phyloP scores from a whole-genome alignment of 64 coral and sea anemone species.

The Acropora tenuis region DNA sequence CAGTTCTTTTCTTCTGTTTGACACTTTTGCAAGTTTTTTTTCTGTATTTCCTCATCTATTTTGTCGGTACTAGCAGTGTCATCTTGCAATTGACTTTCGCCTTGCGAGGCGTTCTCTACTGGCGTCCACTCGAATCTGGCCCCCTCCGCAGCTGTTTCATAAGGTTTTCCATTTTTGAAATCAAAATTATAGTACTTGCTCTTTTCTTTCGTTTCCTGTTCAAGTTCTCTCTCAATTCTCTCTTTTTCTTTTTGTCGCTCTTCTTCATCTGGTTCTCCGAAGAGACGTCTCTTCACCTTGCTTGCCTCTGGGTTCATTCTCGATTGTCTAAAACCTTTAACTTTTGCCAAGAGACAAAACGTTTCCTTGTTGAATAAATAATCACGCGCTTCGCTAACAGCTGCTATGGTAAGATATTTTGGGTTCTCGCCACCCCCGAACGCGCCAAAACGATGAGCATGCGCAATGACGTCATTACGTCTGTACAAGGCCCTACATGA shows the following conservation, averaged over 20 bases:
- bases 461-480: conserved; percentile 28
- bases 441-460: conserved; percentile 17
- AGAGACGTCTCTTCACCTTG: conserved; percentile 21
- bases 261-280: conserved; percentile 10
- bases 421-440: not conserved
- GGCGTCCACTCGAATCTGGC: not conserved
- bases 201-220: conserved; percentile 1
- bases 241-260: not conserved
- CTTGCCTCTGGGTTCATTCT: conserved; percentile 7
- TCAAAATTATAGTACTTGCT: conserved; percentile 24
- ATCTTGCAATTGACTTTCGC: not conserved
- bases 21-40: not conserved
- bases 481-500: not conserved
- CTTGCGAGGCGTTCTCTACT: not conserved
- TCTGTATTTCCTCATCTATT: not conserved
- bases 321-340: not conserved
- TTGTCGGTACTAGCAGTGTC: not conserved
- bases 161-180: conserved; percentile 11
- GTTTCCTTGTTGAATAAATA: not conserved
- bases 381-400: not conserved
- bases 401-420: not conserved
- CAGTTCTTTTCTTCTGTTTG: not conserved
- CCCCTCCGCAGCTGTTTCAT: not conserved
- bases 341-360: too few relatives aligned
- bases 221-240: not conserved